These are phyloP conservation scores for Podarcis muralis DNA, from an alignment of 2,113 vertebrate species.

Conservation along the genomic window DNA sequence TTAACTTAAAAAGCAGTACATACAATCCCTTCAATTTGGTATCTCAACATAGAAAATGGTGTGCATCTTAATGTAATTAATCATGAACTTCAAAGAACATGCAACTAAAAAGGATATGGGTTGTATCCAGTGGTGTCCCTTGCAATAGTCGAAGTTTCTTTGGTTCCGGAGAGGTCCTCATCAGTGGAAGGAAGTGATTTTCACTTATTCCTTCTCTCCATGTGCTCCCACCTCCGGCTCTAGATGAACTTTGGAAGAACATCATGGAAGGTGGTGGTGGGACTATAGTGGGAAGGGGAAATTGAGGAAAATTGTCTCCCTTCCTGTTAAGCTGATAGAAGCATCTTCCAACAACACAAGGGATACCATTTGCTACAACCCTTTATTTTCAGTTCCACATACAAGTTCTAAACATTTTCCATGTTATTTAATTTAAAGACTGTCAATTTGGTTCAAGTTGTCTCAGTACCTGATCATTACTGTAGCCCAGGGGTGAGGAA, in stretches of 20 bases:
- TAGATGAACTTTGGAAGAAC: background rate
- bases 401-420: slow-evolving; percentile 16
- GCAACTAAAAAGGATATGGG: background rate
- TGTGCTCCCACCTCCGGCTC: too few relatives aligned
- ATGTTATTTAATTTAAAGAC: slow-evolving; percentile 16
- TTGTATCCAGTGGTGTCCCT: background rate
- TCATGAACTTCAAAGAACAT: background rate
- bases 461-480: slow-evolving; percentile 5
- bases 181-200: background rate
- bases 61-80: background rate
- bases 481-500: too few relatives aligned
- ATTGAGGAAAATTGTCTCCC: background rate
- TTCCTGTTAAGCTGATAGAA: background rate
- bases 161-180: background rate
- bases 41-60: background rate
- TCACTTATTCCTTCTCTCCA: background rate
- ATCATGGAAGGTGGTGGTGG: background rate
- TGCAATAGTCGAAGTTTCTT: background rate
- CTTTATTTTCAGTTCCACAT: background rate
- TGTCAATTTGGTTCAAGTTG: slow-evolving; percentile 18
- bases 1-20: background rate
- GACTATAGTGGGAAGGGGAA: background rate
- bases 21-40: background rate
- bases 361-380: background rate
- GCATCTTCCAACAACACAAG: background rate